Base-by-base conservation (phyloP, 1,140 invertebrate species). In the Drosophila subobscura region DNA sequence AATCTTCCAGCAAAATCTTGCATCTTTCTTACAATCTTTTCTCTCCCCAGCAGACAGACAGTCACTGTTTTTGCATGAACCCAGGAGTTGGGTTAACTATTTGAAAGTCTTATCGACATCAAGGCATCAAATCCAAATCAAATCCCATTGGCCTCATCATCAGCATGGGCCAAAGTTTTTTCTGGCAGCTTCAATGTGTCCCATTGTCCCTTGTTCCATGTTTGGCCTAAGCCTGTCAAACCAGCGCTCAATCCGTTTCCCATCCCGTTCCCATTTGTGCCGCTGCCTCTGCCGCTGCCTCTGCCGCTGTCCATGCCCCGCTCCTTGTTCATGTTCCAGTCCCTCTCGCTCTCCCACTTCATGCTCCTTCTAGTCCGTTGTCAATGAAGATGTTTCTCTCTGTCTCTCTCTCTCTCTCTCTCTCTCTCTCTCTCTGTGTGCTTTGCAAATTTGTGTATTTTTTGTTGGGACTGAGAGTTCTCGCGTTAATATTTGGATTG, bases 401-500 rank as follows among this genome's bases (percentile, higher is more conserved):
- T 6, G 6, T 46, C 16, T 29, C 55, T 33, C 12, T 71, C 29
- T 51, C 46, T 33, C 16, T 42, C 23, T 20, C 23, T 55, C 44
- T 40, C 54, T 55, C 33, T 78, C 23, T 66, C 22, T 70, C 40
- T 65, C 33, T 46, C 8, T 23, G 16, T 51, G 29, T 64, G 40
- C 40, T 77, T 65, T 65, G 55, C 55, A 70, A 80, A 77, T 81
- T 81, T 77, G 73, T 77, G 60, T 81, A 79, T 73, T 71, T 47
- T 20, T 20, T 20, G 16, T 20, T 58, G 47, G 63, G 49, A 3
- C 14, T 53, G 52, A 45, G 49, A 63, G 61, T 40, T 42, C 60
- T 46, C 67, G 58, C 61, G 77, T 71, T 81, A 81, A 83, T 81
- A 81, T 81, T 81, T 81, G 75, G 58, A 73, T 81, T 81, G 78